Evolutionary conservation across 2,113 vertebrate species (phyloP).

Genomic region (Cheilinus undulatus): DNA sequence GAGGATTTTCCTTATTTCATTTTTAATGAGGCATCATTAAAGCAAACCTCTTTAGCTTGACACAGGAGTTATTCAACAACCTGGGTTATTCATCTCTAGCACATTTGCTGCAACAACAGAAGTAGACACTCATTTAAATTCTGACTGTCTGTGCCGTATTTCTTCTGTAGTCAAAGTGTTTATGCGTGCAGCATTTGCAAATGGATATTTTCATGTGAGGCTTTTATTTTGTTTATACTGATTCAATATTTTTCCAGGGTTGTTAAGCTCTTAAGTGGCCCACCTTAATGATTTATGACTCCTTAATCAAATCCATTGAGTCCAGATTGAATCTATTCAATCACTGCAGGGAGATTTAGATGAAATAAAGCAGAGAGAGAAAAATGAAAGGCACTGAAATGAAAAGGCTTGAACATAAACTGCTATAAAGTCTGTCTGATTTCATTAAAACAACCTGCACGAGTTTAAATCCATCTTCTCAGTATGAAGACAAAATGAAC

Average conservation of each 20-base stretch:
- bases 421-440: background rate
- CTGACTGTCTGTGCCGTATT: no score
- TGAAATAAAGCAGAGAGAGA: background rate
- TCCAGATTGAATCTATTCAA: conserved; percentile 36
- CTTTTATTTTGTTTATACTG: background rate
- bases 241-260: background rate
- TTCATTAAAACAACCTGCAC: no score
- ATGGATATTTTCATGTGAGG: background rate
- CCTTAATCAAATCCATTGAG: conserved; percentile 21
- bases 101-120: no score
- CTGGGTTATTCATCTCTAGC: no score
- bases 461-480: no score
- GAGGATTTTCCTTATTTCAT: no score
- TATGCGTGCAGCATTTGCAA: background rate
- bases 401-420: background rate
- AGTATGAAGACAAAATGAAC: no score
- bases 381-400: background rate
- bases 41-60: no score
- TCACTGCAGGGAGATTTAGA: background rate
- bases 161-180: background rate
- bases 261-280: conserved; percentile 1
- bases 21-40: no score
- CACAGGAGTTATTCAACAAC: no score
- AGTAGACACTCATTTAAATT: no score
- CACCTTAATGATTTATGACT: conserved; percentile 22